A percentile compares a stretch with the other conserved stretches of the same genome.
Conservation (phyloP, 2,113 vertebrate species). For the Mixornis gularis region DNA sequence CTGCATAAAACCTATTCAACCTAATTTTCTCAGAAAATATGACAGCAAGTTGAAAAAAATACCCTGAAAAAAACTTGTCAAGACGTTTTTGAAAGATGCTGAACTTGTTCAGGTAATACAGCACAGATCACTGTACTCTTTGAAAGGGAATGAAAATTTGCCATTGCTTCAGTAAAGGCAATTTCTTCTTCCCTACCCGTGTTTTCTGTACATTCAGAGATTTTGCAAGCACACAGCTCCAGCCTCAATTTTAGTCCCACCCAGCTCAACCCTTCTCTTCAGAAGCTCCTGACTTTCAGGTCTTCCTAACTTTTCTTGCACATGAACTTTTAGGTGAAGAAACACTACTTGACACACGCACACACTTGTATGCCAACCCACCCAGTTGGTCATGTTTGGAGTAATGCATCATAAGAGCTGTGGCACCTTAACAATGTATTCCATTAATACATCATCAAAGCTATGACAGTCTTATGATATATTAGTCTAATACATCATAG, state of each 20-base stretch:
- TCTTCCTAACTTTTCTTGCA: background rate
- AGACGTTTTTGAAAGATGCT: background rate
- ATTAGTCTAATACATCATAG: conserved; percentile 66
- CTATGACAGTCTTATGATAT: conserved; percentile 57
- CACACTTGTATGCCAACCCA: conserved; percentile 42
- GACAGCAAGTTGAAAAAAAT: background rate
- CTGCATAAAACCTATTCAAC: background rate
- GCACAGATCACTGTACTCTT: background rate
- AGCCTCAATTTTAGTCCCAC: background rate
- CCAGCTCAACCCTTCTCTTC: background rate
- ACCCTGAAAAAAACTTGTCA: background rate
- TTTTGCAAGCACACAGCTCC: background rate
- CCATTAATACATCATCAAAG: conserved; percentile 72
- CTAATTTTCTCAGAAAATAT: background rate
- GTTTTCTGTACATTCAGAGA: background rate
- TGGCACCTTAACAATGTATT: conserved; percentile 64
- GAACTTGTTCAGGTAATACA: background rate
- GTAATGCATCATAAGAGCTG: conserved; percentile 64
- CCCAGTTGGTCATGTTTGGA: conserved; percentile 42
- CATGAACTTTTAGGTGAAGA: background rate
- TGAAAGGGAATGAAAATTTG: background rate
- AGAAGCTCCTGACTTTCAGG: background rate
- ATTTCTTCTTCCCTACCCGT: background rate
- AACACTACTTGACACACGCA: conserved; percentile 9
- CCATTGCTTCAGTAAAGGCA: background rate